Conservation (phyloP, 2,113 vertebrate genomes). For the Prunella himalayana region DNA sequence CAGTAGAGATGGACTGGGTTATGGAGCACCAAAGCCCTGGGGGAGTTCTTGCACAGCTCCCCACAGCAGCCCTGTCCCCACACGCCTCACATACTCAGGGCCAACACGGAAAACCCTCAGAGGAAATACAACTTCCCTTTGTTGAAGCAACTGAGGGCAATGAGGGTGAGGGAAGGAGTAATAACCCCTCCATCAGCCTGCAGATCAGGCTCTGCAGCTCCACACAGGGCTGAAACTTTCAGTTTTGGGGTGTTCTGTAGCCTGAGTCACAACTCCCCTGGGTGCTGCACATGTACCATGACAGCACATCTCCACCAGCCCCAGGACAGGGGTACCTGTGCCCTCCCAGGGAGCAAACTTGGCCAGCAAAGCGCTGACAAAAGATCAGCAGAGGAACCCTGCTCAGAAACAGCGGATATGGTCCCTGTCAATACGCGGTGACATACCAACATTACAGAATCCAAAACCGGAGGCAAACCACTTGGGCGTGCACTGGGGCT, state of each 20-base stretch:
- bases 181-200: background rate
- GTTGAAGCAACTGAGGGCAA: background rate
- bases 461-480: background rate
- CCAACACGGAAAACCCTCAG: background rate
- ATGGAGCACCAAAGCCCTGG: background rate
- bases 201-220: background rate
- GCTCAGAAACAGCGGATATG: background rate
- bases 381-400: background rate
- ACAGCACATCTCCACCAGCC: background rate
- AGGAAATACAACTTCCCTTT: background rate
- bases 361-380: background rate
- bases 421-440: background rate
- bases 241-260: background rate
- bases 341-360: background rate
- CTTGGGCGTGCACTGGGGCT: background rate
- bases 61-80: background rate
- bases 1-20: background rate
- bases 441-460: background rate
- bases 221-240: background rate
- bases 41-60: background rate
- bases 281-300: fast-evolving
- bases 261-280: background rate
- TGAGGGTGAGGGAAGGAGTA: background rate
- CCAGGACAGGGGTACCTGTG: background rate
- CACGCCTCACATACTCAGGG: fast-evolving